phyloP scores from a whole-genome alignment of 2,113 vertebrate species.

The Heptranchias perlo region DNA sequence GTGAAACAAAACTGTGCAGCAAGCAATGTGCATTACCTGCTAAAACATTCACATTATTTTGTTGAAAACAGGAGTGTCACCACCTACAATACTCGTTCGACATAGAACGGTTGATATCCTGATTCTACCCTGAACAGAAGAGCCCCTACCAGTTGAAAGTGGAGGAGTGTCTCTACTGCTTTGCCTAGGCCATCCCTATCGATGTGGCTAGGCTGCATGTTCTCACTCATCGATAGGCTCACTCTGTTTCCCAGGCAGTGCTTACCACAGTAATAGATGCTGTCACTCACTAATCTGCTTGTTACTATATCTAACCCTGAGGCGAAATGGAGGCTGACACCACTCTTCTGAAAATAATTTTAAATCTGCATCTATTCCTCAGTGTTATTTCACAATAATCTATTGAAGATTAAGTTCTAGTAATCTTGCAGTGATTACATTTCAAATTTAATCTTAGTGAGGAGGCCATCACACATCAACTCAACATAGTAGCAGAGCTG shows the following conservation, averaged over 20 bases:
- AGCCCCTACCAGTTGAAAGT: not conserved
- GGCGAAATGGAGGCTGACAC: not conserved
- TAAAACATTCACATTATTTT: not conserved
- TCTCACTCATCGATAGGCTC: not conserved
- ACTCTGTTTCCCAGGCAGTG: not conserved
- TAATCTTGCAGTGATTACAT: constrained; percentile 17
- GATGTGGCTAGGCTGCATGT: not conserved
- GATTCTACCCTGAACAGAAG: not conserved
- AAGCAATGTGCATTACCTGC: not conserved
- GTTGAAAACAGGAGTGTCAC: not conserved
- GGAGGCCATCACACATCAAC: not conserved
- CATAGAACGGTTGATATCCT: not conserved
- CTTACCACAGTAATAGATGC: not conserved
- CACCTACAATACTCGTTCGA: not conserved
- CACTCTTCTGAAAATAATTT: not conserved
- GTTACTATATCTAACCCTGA: not conserved
- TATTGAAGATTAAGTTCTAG: not conserved
- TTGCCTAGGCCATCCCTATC: not conserved
- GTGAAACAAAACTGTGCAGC: not conserved
- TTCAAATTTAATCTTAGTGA: not conserved
- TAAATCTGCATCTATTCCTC: not conserved
- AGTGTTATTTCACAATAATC: not conserved
- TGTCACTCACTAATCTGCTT: not conserved
- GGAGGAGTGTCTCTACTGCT: not conserved
- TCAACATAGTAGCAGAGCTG: not conserved